These are phyloP conservation scores for Sarcoramphus papa DNA, from an alignment of 2,797 vertebrate genomes.

Conservation along the genomic window DNA sequence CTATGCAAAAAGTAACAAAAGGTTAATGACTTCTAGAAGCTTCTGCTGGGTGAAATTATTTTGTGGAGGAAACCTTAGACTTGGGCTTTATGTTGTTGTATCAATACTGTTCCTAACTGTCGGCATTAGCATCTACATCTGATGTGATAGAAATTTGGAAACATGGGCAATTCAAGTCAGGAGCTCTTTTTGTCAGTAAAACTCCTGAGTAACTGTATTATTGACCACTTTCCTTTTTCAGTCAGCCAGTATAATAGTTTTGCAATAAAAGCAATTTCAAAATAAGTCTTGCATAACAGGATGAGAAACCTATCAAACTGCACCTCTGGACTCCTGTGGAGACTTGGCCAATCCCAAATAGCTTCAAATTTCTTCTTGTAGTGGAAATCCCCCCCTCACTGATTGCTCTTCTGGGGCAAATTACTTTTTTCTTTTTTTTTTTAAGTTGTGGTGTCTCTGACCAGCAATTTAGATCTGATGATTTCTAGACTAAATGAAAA, in stretches of 20 bases:
- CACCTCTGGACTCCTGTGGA: neutral
- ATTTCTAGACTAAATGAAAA: neutral
- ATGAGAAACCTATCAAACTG: neutral
- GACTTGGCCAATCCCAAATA: neutral
- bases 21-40: neutral
- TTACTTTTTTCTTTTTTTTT: too few relatives aligned
- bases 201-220: neutral
- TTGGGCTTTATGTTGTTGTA: neutral
- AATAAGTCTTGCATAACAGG: neutral
- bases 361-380: neutral
- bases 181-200: neutral
- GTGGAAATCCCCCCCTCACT: neutral
- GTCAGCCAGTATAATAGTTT: neutral
- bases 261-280: neutral
- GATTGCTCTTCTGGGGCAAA: neutral
- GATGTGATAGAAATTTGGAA: neutral
- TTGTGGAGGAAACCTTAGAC: neutral
- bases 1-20: neutral
- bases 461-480: neutral
- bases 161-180: neutral
- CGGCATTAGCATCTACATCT: neutral
- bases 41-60: neutral
- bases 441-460: neutral
- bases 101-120: neutral
- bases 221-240: neutral